These are phyloP conservation scores for Heliothis virescens DNA, from an alignment of 1,140 invertebrate genomes.

Conservation along the genomic window DNA sequence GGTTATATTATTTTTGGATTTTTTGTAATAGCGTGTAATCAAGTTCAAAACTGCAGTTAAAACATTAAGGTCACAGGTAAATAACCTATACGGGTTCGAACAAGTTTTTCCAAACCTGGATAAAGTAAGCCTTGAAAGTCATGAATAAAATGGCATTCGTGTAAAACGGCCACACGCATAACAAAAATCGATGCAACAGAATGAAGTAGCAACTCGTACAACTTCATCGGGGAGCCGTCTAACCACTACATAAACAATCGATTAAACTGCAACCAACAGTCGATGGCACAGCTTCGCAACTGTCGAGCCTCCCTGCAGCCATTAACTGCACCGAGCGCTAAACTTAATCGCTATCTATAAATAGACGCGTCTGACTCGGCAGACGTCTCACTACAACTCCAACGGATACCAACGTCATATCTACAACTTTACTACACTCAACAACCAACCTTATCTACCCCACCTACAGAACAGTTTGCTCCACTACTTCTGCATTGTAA, in stretches of 20 bases:
- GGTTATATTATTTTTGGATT: too few species aligned
- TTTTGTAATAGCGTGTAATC: too few species aligned
- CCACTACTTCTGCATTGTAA: conserved; percentile 13
- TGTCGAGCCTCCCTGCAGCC: conserved; percentile 51
- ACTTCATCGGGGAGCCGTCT: conserved; percentile 31
- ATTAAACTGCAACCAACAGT: conserved; percentile 48
- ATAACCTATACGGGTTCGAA: too few species aligned
- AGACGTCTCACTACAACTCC: conserved; percentile 70
- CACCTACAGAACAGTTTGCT: conserved; percentile 47
- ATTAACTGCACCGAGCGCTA: conserved; percentile 55
- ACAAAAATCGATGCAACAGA: neutral
- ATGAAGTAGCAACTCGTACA: conserved; percentile 21
- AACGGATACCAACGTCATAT: conserved; percentile 53
- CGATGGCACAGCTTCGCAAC: conserved; percentile 49
- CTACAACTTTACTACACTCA: conserved; percentile 17
- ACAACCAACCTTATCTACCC: conserved; percentile 53
- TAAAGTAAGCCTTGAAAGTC: neutral
- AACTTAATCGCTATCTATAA: conserved; percentile 70
- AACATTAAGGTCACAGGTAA: too few species aligned
- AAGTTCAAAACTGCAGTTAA: too few species aligned
- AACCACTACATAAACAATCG: conserved; percentile 53
- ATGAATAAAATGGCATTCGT: neutral
- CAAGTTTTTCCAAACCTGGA: too few species aligned
- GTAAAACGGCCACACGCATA: neutral
- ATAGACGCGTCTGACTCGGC: conserved; percentile 75